These are phyloP conservation scores for Ceramica pisi DNA, from an alignment of 2,888 invertebrate genomes.

Conservation along the genomic window DNA sequence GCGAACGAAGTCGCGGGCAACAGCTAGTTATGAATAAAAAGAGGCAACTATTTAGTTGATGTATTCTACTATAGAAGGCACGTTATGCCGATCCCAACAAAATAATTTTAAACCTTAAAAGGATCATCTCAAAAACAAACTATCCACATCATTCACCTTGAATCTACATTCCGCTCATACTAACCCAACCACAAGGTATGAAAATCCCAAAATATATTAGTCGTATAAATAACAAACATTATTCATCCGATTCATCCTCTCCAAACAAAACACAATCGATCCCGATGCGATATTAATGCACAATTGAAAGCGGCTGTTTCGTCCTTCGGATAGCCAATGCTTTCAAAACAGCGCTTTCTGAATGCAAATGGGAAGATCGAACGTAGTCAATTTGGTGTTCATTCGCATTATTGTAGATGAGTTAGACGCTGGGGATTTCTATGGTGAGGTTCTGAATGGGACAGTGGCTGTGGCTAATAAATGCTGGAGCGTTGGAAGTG, in stretches of 20 bases:
- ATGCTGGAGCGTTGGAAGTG: slow-evolving; percentile 32
- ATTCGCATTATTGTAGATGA: slow-evolving; percentile 60
- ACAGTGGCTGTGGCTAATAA: slow-evolving; percentile 38
- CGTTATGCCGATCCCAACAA: too few relatives aligned
- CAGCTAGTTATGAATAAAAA: too few relatives aligned
- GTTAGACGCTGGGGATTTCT: slow-evolving; percentile 62
- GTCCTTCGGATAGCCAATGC: slow-evolving; percentile 72
- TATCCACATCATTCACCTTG: neutral
- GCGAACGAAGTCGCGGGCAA: too few relatives aligned
- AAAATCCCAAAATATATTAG: slow-evolving; percentile 44
- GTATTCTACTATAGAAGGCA: too few relatives aligned
- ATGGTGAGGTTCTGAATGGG: slow-evolving; percentile 54
- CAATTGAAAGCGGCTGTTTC: slow-evolving; percentile 76
- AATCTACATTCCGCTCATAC: neutral
- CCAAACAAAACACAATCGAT: slow-evolving; percentile 61
- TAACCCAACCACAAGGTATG: slow-evolving; percentile 13
- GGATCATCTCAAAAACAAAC: neutral
- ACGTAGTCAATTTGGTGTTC: slow-evolving; percentile 64
- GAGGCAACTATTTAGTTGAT: too few relatives aligned
- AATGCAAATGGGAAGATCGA: slow-evolving; percentile 75
- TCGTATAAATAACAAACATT: slow-evolving; percentile 55
- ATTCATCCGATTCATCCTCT: slow-evolving; percentile 59
- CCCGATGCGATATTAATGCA: slow-evolving; percentile 72
- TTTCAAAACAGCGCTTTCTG: slow-evolving; percentile 75
- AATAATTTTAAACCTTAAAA: too few relatives aligned